Conservation (phyloP, 2,888 invertebrate genomes). For the Calliscelio sp. region DNA sequence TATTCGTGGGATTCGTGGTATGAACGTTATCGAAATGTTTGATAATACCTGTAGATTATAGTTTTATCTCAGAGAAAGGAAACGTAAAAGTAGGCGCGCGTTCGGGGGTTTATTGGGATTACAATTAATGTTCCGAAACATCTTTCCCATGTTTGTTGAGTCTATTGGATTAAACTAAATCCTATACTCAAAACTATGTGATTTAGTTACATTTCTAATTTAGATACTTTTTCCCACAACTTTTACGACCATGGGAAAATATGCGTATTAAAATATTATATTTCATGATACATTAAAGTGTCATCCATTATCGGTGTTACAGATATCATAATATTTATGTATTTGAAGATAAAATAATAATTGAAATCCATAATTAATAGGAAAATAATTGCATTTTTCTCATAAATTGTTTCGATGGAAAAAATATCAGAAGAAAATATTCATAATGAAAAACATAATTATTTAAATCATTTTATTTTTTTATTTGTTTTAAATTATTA, state of each 20-base stretch:
- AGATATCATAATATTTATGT: constrained; percentile 4
- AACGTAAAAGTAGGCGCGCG: constrained; percentile 40
- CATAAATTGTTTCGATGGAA: too few species aligned
- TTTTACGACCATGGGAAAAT: constrained; percentile 26
- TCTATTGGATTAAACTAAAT: constrained; percentile 64
- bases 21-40: neutral
- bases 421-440: too few species aligned
- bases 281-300: constrained; percentile 16
- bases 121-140: constrained; percentile 61
- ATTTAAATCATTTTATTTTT: too few species aligned
- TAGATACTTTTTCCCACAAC: constrained; percentile 51
- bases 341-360: too few species aligned
- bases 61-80: constrained; percentile 31
- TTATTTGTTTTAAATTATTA: too few species aligned
- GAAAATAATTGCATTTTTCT: too few species aligned
- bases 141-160: constrained; percentile 54
- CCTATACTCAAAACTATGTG: constrained; percentile 53
- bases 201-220: constrained; percentile 61
- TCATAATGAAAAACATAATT: too few species aligned
- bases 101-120: constrained; percentile 58
- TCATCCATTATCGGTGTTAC: constrained; percentile 3
- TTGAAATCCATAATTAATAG: too few species aligned
- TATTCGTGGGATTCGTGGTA: constrained; percentile 1
- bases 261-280: constrained; percentile 29
- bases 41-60: constrained; percentile 25